phyloP scores from a whole-genome alignment of 2,113 vertebrate genomes.

The Odobenus rosmarus region DNA sequence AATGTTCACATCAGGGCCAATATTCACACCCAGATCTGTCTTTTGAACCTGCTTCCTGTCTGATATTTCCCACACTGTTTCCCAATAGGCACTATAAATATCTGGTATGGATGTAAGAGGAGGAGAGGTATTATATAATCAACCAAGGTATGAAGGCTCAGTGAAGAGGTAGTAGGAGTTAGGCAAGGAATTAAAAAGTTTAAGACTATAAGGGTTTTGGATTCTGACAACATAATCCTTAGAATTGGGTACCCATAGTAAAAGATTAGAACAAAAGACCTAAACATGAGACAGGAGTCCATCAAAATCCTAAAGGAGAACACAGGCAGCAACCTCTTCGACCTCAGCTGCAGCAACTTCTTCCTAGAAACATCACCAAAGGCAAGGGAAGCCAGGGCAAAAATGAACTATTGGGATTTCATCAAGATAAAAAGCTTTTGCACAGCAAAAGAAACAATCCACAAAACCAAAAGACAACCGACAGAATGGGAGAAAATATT shows the following conservation, averaged over 20 bases:
- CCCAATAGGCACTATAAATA: background rate
- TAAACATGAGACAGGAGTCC: too few relatives aligned
- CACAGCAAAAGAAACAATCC: too few relatives aligned
- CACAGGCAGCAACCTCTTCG: too few relatives aligned
- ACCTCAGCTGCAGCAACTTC: too few relatives aligned
- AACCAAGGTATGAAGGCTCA: background rate
- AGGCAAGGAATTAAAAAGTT: background rate
- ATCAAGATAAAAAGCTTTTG: too few relatives aligned
- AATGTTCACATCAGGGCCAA: background rate
- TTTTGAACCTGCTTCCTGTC: background rate
- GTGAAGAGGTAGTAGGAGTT: background rate
- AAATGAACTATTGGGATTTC: too few relatives aligned
- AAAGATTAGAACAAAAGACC: background rate
- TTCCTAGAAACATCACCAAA: too few relatives aligned
- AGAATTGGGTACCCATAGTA: background rate
- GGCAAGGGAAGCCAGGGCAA: too few relatives aligned
- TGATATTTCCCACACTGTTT: background rate
- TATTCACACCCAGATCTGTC: background rate
- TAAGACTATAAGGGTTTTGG: background rate
- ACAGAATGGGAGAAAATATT: too few relatives aligned
- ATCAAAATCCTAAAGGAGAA: too few relatives aligned
- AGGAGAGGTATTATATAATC: background rate
- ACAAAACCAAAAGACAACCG: too few relatives aligned
- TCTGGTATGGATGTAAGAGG: background rate
- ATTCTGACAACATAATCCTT: background rate